Conservation (phyloP, 2,113 vertebrate species). For the Puffinus mauretanicus region DNA sequence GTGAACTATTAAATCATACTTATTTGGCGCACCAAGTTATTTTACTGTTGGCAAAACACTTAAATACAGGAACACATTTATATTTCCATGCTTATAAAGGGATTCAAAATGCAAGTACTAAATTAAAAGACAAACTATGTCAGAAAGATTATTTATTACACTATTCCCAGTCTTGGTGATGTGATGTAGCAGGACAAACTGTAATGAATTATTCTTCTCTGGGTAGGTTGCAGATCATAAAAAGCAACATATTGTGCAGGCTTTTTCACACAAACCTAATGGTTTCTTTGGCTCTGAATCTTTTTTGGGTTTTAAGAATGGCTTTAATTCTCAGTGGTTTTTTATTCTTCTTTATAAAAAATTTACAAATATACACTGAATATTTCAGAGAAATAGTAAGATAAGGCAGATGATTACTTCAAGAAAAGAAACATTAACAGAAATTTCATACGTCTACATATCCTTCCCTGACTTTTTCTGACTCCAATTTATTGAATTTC, state of each 20-base stretch:
- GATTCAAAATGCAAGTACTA: not conserved
- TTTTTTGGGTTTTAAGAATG: not conserved
- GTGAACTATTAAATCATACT: not conserved
- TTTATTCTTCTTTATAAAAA: not conserved
- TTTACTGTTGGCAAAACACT: not conserved
- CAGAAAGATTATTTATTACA: not conserved
- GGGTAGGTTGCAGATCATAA: not conserved
- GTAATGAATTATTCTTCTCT: not conserved
- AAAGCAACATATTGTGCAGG: not conserved
- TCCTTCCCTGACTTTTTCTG: not conserved
- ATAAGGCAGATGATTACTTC: not conserved
- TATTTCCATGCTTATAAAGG: not conserved
- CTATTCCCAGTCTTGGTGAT: not conserved
- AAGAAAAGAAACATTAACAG: not conserved
- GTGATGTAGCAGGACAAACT: not conserved
- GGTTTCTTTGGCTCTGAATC: not conserved
- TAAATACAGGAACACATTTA: not conserved
- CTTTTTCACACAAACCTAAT: not conserved
- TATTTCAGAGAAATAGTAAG: not conserved
- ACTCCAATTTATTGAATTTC: not conserved
- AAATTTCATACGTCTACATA: not conserved
- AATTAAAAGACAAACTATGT: not conserved
- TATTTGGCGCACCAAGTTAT: not conserved
- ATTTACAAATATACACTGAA: not conserved
- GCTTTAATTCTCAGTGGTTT: not conserved